These are phyloP conservation scores for Brachionus koreanus DNA, from an alignment of 1,140 invertebrate species.

Conservation along the genomic window DNA sequence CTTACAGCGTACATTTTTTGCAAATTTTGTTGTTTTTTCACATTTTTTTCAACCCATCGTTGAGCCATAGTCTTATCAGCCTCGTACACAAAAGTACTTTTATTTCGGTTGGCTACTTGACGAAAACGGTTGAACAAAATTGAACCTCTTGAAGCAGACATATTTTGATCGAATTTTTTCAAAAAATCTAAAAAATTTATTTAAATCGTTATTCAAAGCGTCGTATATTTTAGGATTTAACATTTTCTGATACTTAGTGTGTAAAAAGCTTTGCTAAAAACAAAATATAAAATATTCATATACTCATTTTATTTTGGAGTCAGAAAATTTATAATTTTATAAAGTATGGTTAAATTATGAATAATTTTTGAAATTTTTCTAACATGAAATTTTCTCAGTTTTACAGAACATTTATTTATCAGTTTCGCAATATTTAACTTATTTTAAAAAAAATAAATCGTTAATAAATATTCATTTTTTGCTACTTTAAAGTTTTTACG, in stretches of 20 bases:
- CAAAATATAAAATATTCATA: neutral
- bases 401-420: neutral
- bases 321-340: neutral
- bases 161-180: neutral
- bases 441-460: too few species aligned
- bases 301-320: neutral
- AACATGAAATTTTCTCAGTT: neutral
- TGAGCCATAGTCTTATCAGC: slow-evolving; percentile 26
- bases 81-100: slow-evolving; percentile 36
- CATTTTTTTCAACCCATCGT: slow-evolving; percentile 27
- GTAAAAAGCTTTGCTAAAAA: neutral
- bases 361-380: neutral
- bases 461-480: too few species aligned
- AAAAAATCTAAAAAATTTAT: slow-evolving; percentile 9
- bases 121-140: slow-evolving; percentile 14
- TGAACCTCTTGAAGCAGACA: slow-evolving; percentile 24
- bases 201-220: slow-evolving; percentile 16
- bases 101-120: slow-evolving; percentile 6
- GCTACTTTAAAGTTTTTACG: too few species aligned
- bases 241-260: neutral
- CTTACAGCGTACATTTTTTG: slow-evolving; percentile 38
- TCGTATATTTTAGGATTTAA: neutral
- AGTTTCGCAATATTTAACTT: too few species aligned
- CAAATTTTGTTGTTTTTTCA: slow-evolving; percentile 21
- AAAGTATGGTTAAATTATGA: neutral